Conservation (phyloP, 2,888 invertebrate genomes). For the Aleiodes testaceus region DNA sequence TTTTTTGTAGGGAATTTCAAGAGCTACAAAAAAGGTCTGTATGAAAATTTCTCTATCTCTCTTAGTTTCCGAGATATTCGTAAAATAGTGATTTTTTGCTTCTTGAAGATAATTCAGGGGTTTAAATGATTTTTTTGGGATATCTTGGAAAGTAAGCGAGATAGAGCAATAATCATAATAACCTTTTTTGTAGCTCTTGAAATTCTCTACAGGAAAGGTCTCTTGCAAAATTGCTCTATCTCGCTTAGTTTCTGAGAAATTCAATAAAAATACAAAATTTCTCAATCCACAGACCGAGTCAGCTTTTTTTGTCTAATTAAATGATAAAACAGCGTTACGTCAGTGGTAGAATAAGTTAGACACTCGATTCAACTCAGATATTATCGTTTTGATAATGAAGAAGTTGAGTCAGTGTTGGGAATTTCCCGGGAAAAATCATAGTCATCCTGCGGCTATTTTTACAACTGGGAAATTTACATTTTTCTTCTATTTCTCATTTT, state of each 20-base stretch:
- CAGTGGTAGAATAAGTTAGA: slow-evolving; percentile 62
- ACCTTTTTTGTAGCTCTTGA: too few relatives aligned
- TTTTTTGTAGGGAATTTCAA: too few relatives aligned
- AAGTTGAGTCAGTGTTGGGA: slow-evolving; percentile 56
- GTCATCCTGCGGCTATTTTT: neutral
- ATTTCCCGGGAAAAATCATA: slow-evolving; percentile 46
- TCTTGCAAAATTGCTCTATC: too few relatives aligned
- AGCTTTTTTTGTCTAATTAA: slow-evolving; percentile 57
- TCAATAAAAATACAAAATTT: neutral
- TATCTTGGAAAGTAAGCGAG: too few relatives aligned
- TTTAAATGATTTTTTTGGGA: neutral
- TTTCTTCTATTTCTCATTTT: neutral
- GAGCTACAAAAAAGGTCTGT: too few relatives aligned
- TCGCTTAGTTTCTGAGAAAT: neutral
- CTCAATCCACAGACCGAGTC: slow-evolving; percentile 61
- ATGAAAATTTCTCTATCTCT: too few relatives aligned
- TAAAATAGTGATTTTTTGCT: too few relatives aligned
- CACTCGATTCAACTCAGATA: slow-evolving; percentile 44
- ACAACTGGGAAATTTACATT: slow-evolving; percentile 7
- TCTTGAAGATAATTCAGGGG: too few relatives aligned
- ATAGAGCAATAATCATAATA: too few relatives aligned
- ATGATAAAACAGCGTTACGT: slow-evolving; percentile 62
- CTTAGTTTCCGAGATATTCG: neutral
- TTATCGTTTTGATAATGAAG: slow-evolving; percentile 61
- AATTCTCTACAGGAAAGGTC: too few relatives aligned